A percentile compares a stretch with the other conserved stretches of the same genome.
phyloP scores from a whole-genome alignment of 2,888 invertebrate genomes.

The Rotaria magnacalcarata region DNA sequence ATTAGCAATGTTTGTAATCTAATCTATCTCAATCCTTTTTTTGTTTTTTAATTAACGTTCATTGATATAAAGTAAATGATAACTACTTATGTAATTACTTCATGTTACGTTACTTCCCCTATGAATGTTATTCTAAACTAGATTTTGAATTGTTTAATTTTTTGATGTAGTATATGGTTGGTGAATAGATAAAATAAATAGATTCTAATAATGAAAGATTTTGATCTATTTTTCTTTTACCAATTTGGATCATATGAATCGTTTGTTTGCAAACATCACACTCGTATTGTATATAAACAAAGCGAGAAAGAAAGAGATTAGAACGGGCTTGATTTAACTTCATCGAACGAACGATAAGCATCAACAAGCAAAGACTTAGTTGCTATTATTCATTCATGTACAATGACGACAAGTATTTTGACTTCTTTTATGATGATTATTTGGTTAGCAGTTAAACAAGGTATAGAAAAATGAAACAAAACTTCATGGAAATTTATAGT shows the following conservation, averaged over 20 bases:
- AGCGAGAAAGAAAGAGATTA: constrained; percentile 7
- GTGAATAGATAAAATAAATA: too few relatives aligned
- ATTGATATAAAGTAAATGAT: too few relatives aligned
- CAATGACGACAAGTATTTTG: constrained; percentile 17
- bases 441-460: neutral
- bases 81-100: too few relatives aligned
- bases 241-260: neutral
- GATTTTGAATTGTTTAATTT: too few relatives aligned
- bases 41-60: too few relatives aligned
- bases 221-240: neutral
- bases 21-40: too few relatives aligned
- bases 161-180: too few relatives aligned
- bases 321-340: neutral
- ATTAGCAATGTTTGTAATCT: too few relatives aligned
- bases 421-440: neutral
- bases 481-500: neutral
- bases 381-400: constrained; percentile 13
- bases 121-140: too few relatives aligned
- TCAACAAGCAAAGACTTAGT: neutral
- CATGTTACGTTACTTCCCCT: too few relatives aligned
- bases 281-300: constrained; percentile 2
- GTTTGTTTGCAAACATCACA: constrained; percentile 31
- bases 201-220: too few relatives aligned
- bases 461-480: neutral
- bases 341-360: neutral